Percentiles rank a stretch among this genome's conserved stretches.
Conservation (phyloP, 2,888 invertebrate species). For the Odontothrips loti region DNA sequence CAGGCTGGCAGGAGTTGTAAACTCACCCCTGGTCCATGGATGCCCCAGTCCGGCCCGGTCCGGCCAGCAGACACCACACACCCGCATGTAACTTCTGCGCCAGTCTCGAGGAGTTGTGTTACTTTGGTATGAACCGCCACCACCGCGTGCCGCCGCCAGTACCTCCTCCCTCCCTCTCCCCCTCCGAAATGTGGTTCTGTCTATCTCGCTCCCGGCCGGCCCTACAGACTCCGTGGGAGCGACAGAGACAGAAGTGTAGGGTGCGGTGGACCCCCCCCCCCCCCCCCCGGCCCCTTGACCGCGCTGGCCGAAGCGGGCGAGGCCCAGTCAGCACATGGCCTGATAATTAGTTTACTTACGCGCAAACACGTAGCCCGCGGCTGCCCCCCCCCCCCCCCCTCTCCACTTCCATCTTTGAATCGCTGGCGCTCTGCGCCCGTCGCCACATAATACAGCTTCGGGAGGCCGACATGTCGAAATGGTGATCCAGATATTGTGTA, state of each 20-base stretch:
- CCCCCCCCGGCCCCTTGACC: neutral
- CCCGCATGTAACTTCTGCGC: too few relatives aligned
- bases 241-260: neutral
- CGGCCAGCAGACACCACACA: too few relatives aligned
- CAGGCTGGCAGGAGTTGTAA: too few relatives aligned
- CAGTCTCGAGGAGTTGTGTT: too few relatives aligned
- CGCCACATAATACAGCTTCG: neutral
- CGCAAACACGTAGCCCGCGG: slow-evolving; percentile 18
- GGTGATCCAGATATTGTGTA: too few relatives aligned
- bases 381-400: neutral
- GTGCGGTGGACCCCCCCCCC: neutral
- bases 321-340: slow-evolving; percentile 21
- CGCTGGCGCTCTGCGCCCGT: neutral
- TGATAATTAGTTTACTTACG: slow-evolving; percentile 23
- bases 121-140: too few relatives aligned
- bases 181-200: neutral
- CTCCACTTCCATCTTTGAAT: neutral
- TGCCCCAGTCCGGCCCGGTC: too few relatives aligned
- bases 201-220: neutral
- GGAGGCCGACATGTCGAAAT: neutral
- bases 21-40: too few relatives aligned
- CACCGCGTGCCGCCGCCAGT: too few relatives aligned
- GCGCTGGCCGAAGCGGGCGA: neutral
- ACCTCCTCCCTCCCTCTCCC: neutral
- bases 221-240: neutral